phyloP scores from a whole-genome alignment of 2,888 invertebrate genomes.

The Teleogryllus oceanicus region DNA sequence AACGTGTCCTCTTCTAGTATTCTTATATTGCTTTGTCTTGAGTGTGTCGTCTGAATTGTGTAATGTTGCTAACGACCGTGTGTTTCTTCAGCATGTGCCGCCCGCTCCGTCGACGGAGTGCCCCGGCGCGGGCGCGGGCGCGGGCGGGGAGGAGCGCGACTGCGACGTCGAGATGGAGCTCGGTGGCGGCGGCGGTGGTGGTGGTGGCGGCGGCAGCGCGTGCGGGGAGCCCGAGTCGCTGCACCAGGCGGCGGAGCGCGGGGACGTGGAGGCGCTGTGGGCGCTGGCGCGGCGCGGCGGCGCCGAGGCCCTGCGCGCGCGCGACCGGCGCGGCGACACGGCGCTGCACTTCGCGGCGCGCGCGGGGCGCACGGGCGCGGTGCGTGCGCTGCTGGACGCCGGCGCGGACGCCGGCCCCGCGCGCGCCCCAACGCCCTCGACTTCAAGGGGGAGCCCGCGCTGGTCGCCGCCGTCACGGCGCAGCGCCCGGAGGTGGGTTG shows the following conservation, averaged over 20 bases:
- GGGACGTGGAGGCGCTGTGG: neutral
- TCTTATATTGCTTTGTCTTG: neutral
- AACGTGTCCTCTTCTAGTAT: no score
- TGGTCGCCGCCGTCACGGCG: neutral
- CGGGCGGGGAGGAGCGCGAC: neutral
- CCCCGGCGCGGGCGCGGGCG: neutral
- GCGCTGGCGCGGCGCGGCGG: neutral
- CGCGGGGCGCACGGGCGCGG: neutral
- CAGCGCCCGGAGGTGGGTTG: neutral
- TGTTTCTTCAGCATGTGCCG: neutral
- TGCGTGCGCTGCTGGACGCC: neutral
- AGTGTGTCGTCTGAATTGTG: neutral
- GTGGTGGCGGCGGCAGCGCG: neutral
- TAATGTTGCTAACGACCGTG: no score
- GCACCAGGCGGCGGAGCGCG: constrained; percentile 1
- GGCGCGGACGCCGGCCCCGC: neutral
- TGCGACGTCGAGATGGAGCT: neutral
- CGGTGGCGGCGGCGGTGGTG: neutral
- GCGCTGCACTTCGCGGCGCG: neutral
- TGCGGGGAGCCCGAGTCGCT: neutral
- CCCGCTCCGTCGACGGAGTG: neutral
- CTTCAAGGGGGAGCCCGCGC: neutral
- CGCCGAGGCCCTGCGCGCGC: neutral
- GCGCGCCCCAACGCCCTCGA: neutral
- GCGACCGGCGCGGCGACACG: neutral